These are phyloP conservation scores for Cathartes aura DNA, from an alignment of 2,113 vertebrate genomes.

Conservation along the genomic window DNA sequence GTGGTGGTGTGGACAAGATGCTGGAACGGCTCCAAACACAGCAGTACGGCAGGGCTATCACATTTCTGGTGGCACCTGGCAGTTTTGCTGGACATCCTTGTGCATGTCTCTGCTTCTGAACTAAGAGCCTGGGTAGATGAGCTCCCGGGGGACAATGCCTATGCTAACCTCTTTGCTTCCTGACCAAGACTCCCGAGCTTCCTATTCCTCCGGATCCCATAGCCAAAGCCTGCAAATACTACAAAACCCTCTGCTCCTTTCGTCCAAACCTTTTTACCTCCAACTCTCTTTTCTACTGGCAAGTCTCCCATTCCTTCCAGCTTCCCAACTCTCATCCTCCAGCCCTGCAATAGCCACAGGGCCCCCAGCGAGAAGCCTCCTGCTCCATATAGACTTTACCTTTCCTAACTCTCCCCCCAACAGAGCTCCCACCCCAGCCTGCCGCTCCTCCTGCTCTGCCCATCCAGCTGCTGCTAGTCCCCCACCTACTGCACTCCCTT, in stretches of 20 bases:
- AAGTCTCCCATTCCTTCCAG: background rate
- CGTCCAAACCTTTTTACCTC: rapidly evolving
- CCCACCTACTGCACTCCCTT: background rate
- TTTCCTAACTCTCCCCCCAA: background rate
- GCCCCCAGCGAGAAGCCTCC: background rate
- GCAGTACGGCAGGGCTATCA: background rate
- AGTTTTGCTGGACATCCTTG: background rate
- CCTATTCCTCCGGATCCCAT: background rate
- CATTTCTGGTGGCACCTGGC: background rate
- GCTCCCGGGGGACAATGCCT: background rate
- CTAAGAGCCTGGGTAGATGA: background rate
- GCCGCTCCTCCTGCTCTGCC: background rate
- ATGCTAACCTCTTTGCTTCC: background rate
- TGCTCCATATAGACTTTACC: background rate
- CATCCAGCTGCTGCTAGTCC: background rate
- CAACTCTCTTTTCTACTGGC: background rate
- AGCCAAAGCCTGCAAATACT: background rate
- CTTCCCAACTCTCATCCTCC: background rate
- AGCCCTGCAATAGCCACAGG: background rate
- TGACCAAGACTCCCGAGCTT: background rate
- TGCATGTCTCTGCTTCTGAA: background rate
- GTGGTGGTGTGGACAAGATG: background rate
- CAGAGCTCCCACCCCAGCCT: background rate
- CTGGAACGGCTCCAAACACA: background rate
- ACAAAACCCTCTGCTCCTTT: background rate